phyloP scores from a whole-genome alignment of 2,797 vertebrate species.

The Bufotes viridis region DNA sequence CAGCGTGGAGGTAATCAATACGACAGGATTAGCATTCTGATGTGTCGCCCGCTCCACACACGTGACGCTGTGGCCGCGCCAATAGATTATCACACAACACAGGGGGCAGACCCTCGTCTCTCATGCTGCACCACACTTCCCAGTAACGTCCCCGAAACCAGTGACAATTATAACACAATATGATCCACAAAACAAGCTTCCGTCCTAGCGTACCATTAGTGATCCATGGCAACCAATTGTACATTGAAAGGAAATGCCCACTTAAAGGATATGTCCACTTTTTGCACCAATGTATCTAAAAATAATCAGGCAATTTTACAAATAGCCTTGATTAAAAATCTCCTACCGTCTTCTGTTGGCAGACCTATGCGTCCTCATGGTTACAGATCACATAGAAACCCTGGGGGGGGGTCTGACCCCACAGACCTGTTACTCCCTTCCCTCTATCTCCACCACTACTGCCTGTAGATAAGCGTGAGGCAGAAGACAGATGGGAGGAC shows the following conservation, averaged over 20 bases:
- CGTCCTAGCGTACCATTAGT: not conserved
- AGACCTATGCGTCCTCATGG: not conserved
- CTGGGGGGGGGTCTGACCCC: not conserved
- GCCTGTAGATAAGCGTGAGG: not conserved
- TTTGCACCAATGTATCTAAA: not conserved
- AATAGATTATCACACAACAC: not conserved
- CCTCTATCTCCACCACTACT: not conserved
- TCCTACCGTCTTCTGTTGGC: not conserved
- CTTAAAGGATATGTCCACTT: not conserved
- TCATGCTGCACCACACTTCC: not conserved
- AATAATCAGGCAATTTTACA: not conserved
- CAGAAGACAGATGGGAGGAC: not conserved
- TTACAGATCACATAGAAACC: not conserved
- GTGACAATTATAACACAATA: not conserved
- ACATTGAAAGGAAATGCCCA: not conserved
- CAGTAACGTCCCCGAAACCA: not conserved
- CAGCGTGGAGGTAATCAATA: conserved; percentile 48
- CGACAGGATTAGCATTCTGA: conserved; percentile 35
- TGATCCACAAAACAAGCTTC: not conserved
- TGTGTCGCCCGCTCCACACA: not conserved
- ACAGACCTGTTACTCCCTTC: not conserved
- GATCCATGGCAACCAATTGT: not conserved
- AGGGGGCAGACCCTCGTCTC: not conserved
- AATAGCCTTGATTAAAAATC: not conserved
- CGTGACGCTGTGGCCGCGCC: not conserved